Evolutionary conservation across 2,113 vertebrate species (phyloP).

Genomic region (Chinchilla lanigera): DNA sequence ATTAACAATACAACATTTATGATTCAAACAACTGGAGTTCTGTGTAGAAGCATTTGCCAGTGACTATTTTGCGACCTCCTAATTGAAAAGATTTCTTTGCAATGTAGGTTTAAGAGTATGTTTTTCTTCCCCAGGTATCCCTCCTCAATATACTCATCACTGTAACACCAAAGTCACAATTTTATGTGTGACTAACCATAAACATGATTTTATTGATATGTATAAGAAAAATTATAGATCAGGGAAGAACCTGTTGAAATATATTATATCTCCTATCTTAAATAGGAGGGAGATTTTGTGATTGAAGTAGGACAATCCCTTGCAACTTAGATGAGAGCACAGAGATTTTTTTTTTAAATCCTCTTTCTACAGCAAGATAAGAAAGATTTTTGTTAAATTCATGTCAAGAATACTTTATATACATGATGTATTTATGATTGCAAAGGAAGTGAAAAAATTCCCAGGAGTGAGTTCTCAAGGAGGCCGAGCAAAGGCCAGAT

Average conservation of each 20-base stretch:
- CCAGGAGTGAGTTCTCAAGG: background rate
- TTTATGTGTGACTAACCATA: background rate
- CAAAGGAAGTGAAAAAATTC: background rate
- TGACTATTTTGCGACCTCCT: background rate
- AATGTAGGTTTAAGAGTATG: background rate
- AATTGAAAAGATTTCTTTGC: background rate
- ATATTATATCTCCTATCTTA: background rate
- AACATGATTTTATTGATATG: background rate
- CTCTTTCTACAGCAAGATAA: background rate
- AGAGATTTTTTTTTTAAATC: background rate
- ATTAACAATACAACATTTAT: slow-evolving; percentile 8
- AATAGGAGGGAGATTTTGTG: background rate
- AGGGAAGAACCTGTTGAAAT: background rate
- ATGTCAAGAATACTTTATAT: background rate
- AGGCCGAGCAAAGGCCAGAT: background rate
- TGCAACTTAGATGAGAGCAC: background rate
- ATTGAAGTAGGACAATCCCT: background rate
- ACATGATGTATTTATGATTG: background rate
- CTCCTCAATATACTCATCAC: background rate
- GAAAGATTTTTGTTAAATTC: slow-evolving; percentile 28
- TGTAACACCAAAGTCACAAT: background rate
- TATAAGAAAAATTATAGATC: background rate
- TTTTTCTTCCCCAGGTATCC: background rate
- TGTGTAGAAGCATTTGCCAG: background rate
- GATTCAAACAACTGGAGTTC: background rate